Conservation (phyloP, 2,888 invertebrate species). For the Dexiosoma caninum region DNA sequence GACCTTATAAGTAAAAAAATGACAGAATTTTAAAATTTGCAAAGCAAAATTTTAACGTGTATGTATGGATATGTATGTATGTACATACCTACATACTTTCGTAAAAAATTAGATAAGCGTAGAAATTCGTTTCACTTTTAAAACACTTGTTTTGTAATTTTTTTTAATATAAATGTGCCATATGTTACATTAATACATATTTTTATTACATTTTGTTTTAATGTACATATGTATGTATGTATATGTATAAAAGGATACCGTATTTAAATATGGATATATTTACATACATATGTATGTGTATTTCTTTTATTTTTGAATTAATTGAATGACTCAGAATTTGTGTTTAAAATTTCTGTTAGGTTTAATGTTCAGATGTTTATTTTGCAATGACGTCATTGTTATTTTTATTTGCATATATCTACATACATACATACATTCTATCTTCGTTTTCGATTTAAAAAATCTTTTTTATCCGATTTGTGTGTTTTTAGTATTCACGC, state of each 20-base stretch:
- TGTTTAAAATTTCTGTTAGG: background rate
- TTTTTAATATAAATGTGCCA: too few relatives aligned
- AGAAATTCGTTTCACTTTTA: background rate
- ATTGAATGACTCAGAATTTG: constrained; percentile 49
- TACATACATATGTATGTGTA: too few relatives aligned
- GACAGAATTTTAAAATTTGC: too few relatives aligned
- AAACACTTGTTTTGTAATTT: too few relatives aligned
- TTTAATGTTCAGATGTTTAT: constrained; percentile 50
- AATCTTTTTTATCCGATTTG: constrained; percentile 5
- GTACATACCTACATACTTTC: background rate
- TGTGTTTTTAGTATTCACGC: background rate
- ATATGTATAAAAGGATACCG: background rate
- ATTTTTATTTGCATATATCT: constrained; percentile 40
- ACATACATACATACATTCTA: too few relatives aligned
- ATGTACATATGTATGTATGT: background rate
- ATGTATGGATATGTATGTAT: too few relatives aligned
- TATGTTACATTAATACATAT: background rate
- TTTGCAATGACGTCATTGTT: constrained; percentile 53
- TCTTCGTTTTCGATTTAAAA: constrained; percentile 21
- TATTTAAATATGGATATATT: background rate
- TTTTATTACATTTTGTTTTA: background rate
- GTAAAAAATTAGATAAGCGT: background rate
- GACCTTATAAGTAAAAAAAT: too few relatives aligned
- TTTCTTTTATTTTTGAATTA: background rate
- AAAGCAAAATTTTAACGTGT: too few relatives aligned